Evolutionary conservation across 2,113 vertebrate species (phyloP).

Genomic region (Ophiodon elongatus): DNA sequence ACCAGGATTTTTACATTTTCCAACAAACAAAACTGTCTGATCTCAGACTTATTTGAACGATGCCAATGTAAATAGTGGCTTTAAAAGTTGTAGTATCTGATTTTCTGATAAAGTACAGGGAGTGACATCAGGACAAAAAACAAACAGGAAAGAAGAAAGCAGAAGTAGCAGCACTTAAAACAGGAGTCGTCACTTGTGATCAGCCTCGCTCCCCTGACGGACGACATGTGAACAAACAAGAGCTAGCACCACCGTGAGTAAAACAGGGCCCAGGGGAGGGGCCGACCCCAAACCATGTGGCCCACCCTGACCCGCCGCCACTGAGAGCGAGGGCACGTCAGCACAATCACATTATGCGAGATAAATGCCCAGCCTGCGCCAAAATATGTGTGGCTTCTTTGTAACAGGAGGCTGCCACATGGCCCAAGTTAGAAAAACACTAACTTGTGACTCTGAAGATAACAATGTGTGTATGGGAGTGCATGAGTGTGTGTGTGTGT

Average conservation of each 20-base stretch:
- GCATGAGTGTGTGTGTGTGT: conserved; percentile 23
- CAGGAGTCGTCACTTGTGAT: conserved; percentile 45
- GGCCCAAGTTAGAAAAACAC: conserved; percentile 61
- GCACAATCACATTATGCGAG: conserved; percentile 75
- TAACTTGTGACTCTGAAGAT: conserved; percentile 66
- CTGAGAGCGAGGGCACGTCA: conserved; percentile 66
- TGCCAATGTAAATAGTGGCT: neutral
- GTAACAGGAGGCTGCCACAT: conserved; percentile 71
- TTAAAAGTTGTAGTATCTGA: neutral
- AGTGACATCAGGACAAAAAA: conserved; percentile 7
- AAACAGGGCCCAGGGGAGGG: conserved; percentile 59
- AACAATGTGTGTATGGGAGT: conserved; percentile 36
- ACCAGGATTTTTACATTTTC: neutral
- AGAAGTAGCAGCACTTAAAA: conserved; percentile 33
- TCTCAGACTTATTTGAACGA: neutral
- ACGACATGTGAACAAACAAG: conserved; percentile 67
- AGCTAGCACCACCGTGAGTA: conserved; percentile 51
- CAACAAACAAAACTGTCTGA: neutral
- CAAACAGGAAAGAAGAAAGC: conserved; percentile 9
- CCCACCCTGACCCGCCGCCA: conserved; percentile 58
- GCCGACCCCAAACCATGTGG: conserved; percentile 66
- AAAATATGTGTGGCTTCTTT: conserved; percentile 72
- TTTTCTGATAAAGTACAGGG: neutral
- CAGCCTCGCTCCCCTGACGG: conserved; percentile 35
- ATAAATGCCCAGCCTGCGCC: conserved; percentile 69